These are phyloP conservation scores for Darevskia nairensis DNA, from an alignment of 2,797 vertebrate genomes.

Conservation along the genomic window DNA sequence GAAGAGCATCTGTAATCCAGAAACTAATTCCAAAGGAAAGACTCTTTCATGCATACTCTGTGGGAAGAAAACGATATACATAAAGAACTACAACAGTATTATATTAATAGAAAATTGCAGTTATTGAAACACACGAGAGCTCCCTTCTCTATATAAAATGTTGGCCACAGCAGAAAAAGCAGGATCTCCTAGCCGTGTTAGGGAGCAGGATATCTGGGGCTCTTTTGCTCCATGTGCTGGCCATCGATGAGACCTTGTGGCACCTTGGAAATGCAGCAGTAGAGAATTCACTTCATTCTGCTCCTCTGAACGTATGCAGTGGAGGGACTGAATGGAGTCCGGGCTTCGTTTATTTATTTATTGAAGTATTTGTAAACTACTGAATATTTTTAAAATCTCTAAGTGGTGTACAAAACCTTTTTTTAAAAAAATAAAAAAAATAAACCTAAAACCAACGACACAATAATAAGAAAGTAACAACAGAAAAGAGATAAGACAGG, in stretches of 20 bases:
- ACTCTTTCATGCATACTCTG: neutral
- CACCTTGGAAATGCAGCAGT: no score
- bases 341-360: neutral
- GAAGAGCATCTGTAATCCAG: neutral
- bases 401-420: no score
- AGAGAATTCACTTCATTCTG: neutral
- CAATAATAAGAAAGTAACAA: no score
- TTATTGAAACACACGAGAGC: neutral
- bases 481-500: no score
- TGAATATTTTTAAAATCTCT: no score
- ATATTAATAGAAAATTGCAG: neutral
- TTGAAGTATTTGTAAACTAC: no score
- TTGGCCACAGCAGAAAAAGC: no score
- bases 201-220: neutral
- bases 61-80: neutral
- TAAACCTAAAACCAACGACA: no score
- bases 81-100: neutral
- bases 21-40: conserved; percentile 19
- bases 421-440: no score
- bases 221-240: neutral
- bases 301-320: neutral
- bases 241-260: neutral
- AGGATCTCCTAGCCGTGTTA: neutral
- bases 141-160: neutral
- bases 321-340: neutral